Evolutionary conservation across 2,113 vertebrate species (phyloP), one percentile per base, ranked within the genome.

Genomic region (Probosciger aterrimus): DNA sequence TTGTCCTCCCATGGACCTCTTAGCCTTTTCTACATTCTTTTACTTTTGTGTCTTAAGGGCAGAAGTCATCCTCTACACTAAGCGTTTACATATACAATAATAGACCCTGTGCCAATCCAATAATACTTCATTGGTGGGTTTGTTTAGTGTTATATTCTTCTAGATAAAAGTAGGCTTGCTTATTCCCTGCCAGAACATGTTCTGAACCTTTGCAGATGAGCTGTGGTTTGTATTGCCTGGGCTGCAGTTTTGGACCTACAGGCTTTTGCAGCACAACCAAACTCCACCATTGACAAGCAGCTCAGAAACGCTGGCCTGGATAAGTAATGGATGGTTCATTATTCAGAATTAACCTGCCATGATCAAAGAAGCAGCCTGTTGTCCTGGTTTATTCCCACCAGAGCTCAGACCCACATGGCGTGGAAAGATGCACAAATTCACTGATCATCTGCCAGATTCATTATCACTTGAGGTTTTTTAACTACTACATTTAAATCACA

Each of bases 341-440:
- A 67, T 11, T 82, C 59, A 46, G 43, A 90, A 90, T 49, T 75
- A 76, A 65, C 13, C 19, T 46, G 17, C 37, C 22, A 12, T 8
- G 22, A 44, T 49, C 82, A 83, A 85, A 62, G 37, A 49, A 17
- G 11, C 81, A 82, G 23, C 7, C 28, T 83, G 55, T 65, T 2
- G 2, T 33, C 43, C 31, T 49, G 28, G 15, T 23, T 74, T 60
- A 65, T 53, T 82, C 60, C 35, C 50, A 57, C 19, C 39, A 69
- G 24, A 69, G 31, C 25, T 28, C 71, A 76, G 35, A 65, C 8
- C 20, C 53, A 53, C 8, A 31, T 0, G 0, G 27, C 23, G 49
- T 0, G 0, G 43, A 35, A 60, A 80, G n/a, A 87, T 1, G 2
- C 41, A 83, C 9, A 0, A 86, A 87, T 57, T 50, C 71, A 83